Evolutionary conservation across 2,888 invertebrate genomes (phyloP), one percentile per base, ranked within the genome.

Genomic region (Phortica okadai): DNA sequence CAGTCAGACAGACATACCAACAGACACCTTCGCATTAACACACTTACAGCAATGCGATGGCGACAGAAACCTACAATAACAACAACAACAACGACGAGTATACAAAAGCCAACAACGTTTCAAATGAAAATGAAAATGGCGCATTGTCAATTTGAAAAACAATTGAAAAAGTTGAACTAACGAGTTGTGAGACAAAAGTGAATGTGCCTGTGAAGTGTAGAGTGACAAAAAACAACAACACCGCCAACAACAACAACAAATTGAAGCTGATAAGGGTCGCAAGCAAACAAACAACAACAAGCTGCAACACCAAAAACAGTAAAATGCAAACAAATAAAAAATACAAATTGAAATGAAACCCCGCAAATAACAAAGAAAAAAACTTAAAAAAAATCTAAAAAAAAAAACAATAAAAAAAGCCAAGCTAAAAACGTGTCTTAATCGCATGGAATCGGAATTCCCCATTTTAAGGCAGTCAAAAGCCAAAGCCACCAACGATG

Each of bases 291-390:
- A 64, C 67, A 77, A 45, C 45, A 45, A 77, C 69, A 75, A 72
- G 33, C 33, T 33, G 33, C 75, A 75, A 16, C 59, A 42, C 54
- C 62, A 50, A 72, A 42, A 70, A 74, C 58, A 56, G 54, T 74
- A 73, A 50, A 74, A 74, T 73, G 76, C 72, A 64, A 76, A 72
- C 77, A 76, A n/a, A 70, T 73, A 74, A 62, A 59, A 72, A 73
- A 62, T 14, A 44, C 72, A 77, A 45, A 83, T 78, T 82, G 75
- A 81, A 83, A 79, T 83, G 83, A 83, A 83, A 82, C 82, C 83
- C 76, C 77, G 83, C 83, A 83, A 81, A 82, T 81, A 78, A 75
- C 80, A 80, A 72, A 76, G 62, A 58, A 77, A 70, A 69, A 74
- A 79, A 77, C 44, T 11, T 10, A 62, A 45, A 44, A 62, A 16